These are phyloP conservation scores for Melopsittacus undulatus DNA, from an alignment of 2,797 vertebrate genomes.

Conservation along the genomic window DNA sequence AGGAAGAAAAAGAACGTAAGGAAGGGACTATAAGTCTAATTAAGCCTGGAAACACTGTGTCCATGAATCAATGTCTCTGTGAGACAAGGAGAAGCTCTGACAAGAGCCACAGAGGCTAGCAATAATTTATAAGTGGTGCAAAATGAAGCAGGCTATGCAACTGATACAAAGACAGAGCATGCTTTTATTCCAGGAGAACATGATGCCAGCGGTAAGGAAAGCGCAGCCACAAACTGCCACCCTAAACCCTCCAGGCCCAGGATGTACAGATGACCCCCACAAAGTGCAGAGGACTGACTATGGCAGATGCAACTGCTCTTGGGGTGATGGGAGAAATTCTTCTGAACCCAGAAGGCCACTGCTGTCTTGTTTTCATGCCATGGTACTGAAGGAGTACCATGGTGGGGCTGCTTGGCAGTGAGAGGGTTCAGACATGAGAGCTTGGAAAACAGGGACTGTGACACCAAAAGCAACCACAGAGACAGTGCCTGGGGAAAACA, in stretches of 20 bases:
- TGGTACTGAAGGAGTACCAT: fast-evolving
- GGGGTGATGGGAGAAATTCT: neutral
- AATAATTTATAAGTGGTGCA: conserved; percentile 15
- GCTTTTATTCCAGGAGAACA: neutral
- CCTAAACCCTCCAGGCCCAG: neutral
- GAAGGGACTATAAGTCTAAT: neutral
- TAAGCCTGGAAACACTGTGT: neutral
- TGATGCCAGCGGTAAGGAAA: fast-evolving
- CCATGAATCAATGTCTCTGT: neutral
- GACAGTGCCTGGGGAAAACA: neutral
- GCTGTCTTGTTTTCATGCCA: neutral
- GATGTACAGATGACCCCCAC: fast-evolving
- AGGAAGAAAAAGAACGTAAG: neutral
- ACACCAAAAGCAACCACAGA: neutral
- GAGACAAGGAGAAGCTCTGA: neutral
- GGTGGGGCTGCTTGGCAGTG: neutral
- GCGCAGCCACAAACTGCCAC: neutral
- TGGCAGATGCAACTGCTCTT: fast-evolving
- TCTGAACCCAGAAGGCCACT: neutral
- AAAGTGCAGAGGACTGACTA: neutral
- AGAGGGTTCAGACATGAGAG: neutral
- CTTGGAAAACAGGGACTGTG: neutral
- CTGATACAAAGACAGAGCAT: neutral
- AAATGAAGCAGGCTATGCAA: neutral
- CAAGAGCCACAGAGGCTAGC: neutral